These are phyloP conservation scores for Perizoma affinitatum DNA, from an alignment of 2,888 invertebrate species.

Conservation along the genomic window DNA sequence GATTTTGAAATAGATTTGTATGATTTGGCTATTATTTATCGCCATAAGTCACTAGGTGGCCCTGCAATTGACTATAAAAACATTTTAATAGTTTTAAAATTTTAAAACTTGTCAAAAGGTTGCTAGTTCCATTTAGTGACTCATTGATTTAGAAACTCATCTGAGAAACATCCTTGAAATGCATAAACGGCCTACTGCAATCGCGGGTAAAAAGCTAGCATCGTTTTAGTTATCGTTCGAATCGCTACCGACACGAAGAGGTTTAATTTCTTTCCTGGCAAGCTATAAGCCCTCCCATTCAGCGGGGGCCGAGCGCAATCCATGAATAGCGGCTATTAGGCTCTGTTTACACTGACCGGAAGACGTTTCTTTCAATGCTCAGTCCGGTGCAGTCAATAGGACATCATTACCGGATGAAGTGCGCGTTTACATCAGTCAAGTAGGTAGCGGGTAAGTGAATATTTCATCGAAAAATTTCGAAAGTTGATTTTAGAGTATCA, in stretches of 20 bases:
- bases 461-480: no score
- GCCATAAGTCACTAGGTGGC: no score
- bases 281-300: constrained; percentile 25
- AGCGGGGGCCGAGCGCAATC: constrained; percentile 43
- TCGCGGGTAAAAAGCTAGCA: no score
- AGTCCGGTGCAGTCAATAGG: constrained; percentile 72
- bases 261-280: constrained; percentile 1
- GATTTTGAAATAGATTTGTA: no score
- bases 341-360: constrained; percentile 76
- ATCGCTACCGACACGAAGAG: background rate
- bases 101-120: no score
- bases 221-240: background rate
- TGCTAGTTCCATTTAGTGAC: no score
- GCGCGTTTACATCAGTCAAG: constrained; percentile 38
- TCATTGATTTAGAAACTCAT: no score
- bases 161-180: background rate
- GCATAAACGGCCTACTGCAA: no score
- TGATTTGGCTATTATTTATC: no score
- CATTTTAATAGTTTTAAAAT: no score
- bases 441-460: constrained; percentile 20
- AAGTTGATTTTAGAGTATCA: no score
- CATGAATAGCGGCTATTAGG: constrained; percentile 64
- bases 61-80: no score
- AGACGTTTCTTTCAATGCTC: constrained; percentile 76
- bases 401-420: constrained; percentile 64